Evolutionary conservation across 92 coral and sea anemone species (phyloP), one percentile per base, ranked within the genome.

Genomic region (Ricordea florida): DNA sequence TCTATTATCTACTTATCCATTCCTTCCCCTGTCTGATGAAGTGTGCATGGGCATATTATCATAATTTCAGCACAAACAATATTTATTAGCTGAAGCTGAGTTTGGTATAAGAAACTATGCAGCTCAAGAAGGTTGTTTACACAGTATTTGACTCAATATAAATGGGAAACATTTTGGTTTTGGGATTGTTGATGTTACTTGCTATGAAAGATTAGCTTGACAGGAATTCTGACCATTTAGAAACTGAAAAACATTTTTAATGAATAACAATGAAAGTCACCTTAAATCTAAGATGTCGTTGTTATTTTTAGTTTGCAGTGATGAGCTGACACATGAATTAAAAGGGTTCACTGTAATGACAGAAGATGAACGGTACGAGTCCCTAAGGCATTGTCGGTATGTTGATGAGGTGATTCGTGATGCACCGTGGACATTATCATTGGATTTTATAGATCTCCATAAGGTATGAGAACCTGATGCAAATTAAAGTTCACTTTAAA

Each of bases 301-400:
- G 3, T 13, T 8, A 28, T 18, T 27, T 28, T 35, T 63, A 94
- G 98, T 94, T 7, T 88, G 90, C 49, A 75, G 87, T 57, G 98
- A 94, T 74, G 91, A 88, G 38, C 34, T 94, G 55, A 94, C 98
- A 23, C 98, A 94, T 69, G 69, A 86, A 55, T 72, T 67, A 14
- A 94, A 94, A 55, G 98, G 98, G 8, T 92, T 88, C 61, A 94
- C 98, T 16, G 98, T 94, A 0, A 78, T 91, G 83, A 72, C 90
- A 38, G 98, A 94, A 36, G 86, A 92, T 25, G 98, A 94, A 34
- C 78, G 98, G 7, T 94, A 94, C 6, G 92, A 87, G 72, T 90
- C 97, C 3, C 85, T 94, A 11, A 72, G 93, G 27, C 98, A 94
- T 71, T 89, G 97, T 62, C 90, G 98, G 29, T 94, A 94, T 72